These are phyloP conservation scores for Muraenolepis orangiensis DNA, from an alignment of 2,797 vertebrate genomes.

Conservation along the genomic window DNA sequence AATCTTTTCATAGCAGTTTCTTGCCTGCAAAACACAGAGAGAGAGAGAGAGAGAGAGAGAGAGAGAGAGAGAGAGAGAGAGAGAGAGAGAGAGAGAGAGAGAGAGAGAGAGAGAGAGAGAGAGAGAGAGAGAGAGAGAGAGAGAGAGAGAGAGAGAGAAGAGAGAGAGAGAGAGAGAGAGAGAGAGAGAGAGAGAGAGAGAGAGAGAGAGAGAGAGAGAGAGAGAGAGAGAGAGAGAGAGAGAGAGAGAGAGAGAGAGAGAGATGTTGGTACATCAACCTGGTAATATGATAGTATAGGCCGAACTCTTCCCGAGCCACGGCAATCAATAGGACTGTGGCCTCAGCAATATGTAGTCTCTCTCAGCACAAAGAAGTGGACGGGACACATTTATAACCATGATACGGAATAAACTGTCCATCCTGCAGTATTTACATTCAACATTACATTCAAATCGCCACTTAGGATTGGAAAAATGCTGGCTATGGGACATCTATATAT, in stretches of 20 bases:
- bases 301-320: slow-evolving; percentile 7
- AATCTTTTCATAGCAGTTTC: slow-evolving; percentile 81
- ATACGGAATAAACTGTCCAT: background rate
- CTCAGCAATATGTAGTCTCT: slow-evolving; percentile 7
- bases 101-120: background rate
- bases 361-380: slow-evolving; percentile 5
- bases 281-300: background rate
- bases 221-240: background rate
- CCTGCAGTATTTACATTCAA: background rate
- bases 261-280: slow-evolving; percentile 19
- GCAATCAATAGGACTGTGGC: slow-evolving; percentile 9
- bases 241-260: background rate
- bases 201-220: background rate
- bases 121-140: background rate
- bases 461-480: background rate
- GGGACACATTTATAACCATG: slow-evolving; percentile 5
- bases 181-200: background rate
- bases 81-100: background rate
- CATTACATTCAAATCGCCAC: background rate
- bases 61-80: background rate
- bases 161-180: background rate
- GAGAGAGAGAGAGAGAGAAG: no score
- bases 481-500: background rate
- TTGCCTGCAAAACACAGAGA: slow-evolving; percentile 72
- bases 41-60: background rate